Percentiles rank a stretch among this genome's conserved stretches.
phyloP scores from a whole-genome alignment of 2,113 vertebrate species.

The Synodontis membranacea region DNA sequence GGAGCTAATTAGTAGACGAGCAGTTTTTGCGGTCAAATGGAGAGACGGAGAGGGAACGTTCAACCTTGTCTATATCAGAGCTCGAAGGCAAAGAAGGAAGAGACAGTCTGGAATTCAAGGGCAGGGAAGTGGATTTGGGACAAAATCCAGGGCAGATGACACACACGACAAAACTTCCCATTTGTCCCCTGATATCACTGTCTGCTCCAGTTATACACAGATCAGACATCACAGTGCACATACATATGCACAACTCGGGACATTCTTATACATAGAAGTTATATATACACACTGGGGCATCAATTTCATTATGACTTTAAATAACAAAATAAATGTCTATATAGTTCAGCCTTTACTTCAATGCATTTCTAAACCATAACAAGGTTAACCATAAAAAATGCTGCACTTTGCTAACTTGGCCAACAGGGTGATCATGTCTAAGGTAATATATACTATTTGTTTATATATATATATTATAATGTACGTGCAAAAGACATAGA shows the following conservation, averaged over 20 bases:
- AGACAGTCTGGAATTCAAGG: conserved; percentile 29
- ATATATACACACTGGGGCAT: neutral
- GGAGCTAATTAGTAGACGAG: conserved; percentile 69
- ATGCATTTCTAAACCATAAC: neutral
- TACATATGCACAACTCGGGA: neutral
- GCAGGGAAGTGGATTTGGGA: conserved; percentile 34
- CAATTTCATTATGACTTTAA: neutral
- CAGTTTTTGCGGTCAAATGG: conserved; percentile 41
- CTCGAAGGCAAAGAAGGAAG: conserved; percentile 21
- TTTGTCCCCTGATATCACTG: conserved; percentile 4
- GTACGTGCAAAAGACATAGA: conserved; percentile 27
- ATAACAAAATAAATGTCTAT: neutral
- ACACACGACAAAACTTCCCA: conserved; percentile 9
- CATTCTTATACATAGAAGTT: neutral
- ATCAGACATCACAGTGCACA: neutral
- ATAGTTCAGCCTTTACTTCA: neutral
- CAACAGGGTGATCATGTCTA: neutral
- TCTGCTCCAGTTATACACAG: conserved; percentile 19
- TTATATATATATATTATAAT: too few relatives aligned
- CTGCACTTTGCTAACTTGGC: neutral
- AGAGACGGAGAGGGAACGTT: conserved; percentile 39
- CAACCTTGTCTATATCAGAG: conserved; percentile 31
- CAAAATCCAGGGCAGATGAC: conserved; percentile 36
- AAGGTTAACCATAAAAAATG: neutral
- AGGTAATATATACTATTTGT: too few relatives aligned